Evolutionary conservation across 2,888 invertebrate species (phyloP).

Genomic region (Alloplasta piceator): DNA sequence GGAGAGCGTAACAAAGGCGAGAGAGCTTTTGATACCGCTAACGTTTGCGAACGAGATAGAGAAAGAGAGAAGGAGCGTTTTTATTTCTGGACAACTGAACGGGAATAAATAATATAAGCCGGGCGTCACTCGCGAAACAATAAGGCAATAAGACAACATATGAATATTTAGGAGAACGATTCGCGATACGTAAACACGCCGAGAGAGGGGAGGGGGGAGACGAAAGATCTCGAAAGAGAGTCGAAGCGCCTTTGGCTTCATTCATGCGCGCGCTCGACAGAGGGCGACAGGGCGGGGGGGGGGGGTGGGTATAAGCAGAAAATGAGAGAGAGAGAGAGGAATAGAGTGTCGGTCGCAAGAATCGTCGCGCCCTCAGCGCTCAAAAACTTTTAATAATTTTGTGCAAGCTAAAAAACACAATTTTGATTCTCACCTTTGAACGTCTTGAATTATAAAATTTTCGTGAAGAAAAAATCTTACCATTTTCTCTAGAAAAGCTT

Average conservation of each 20-base stretch:
- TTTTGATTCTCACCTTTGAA: too few relatives aligned
- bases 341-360: constrained; percentile 45
- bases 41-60: neutral
- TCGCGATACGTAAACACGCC: constrained; percentile 72
- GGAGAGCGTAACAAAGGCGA: neutral
- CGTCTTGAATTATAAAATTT: too few relatives aligned
- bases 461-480: too few relatives aligned
- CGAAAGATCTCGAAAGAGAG: constrained; percentile 14
- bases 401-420: too few relatives aligned
- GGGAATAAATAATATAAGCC: constrained; percentile 25
- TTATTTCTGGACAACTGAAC: neutral
- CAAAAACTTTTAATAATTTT: neutral
- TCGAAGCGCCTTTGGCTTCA: constrained; percentile 72
- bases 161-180: constrained; percentile 72
- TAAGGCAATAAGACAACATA: constrained; percentile 69
- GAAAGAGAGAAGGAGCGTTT: neutral
- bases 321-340: constrained; percentile 3
- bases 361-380: constrained; percentile 1
- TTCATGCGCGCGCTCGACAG: constrained; percentile 73
- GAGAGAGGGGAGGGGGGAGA: constrained; percentile 64
- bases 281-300: constrained; percentile 11
- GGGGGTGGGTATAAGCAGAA: constrained; percentile 24
- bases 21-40: neutral
- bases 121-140: constrained; percentile 36
- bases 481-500: too few relatives aligned